Conservation (phyloP, 1,140 invertebrate genomes). For the Drosophila burlai region DNA sequence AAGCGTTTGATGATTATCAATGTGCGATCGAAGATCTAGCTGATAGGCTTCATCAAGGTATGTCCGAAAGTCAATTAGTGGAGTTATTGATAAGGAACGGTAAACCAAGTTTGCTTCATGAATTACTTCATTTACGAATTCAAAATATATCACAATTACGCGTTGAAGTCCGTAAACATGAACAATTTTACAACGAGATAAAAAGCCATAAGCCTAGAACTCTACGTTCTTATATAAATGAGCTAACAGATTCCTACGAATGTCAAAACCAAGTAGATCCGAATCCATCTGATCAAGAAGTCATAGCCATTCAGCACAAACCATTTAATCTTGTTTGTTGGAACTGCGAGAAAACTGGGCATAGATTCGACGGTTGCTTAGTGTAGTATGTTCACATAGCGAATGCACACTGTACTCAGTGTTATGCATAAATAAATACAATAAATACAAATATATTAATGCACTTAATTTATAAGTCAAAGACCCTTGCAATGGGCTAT, state of each 20-base stretch:
- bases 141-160: neutral
- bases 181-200: slow-evolving; percentile 2
- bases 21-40: too few relatives aligned
- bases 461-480: too few relatives aligned
- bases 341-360: neutral
- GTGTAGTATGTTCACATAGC: too few relatives aligned
- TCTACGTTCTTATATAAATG: neutral
- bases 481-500: too few relatives aligned
- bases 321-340: slow-evolving; percentile 1
- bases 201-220: neutral
- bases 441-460: too few relatives aligned
- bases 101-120: too few relatives aligned
- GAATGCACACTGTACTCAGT: too few relatives aligned
- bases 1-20: too few relatives aligned
- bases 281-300: neutral
- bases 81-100: too few relatives aligned
- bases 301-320: neutral
- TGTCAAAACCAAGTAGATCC: neutral
- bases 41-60: too few relatives aligned
- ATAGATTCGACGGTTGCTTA: neutral
- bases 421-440: too few relatives aligned
- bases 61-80: too few relatives aligned
- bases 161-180: neutral
- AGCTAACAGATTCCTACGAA: neutral
- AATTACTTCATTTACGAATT: neutral